Conservation (phyloP, 1,140 invertebrate genomes). For the Oreohelix idahoensis region DNA sequence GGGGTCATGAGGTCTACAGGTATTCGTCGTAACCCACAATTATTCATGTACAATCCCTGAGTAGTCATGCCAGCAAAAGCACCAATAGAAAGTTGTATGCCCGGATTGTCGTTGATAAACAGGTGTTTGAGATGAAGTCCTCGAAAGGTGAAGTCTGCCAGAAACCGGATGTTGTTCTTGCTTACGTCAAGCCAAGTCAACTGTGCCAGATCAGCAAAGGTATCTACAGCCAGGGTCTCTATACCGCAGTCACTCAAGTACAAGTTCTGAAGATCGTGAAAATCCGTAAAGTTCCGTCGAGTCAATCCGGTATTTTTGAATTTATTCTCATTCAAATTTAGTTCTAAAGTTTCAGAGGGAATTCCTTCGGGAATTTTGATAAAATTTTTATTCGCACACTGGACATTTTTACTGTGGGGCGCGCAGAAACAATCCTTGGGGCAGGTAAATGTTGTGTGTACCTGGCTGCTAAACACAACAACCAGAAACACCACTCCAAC, state of each 20-base stretch:
- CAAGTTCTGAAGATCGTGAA: conserved; percentile 62
- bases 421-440: conserved; percentile 69
- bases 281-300: conserved; percentile 63
- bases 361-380: conserved; percentile 65
- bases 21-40: conserved; percentile 63
- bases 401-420: conserved; percentile 63
- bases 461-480: conserved; percentile 12
- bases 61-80: conserved; percentile 67
- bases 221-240: conserved; percentile 65
- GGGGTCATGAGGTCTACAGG: conserved; percentile 63
- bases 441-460: conserved; percentile 50
- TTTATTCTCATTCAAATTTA: conserved; percentile 69
- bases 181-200: conserved; percentile 70
- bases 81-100: conserved; percentile 60
- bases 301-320: conserved; percentile 60
- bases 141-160: conserved; percentile 68
- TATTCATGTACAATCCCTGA: conserved; percentile 68
- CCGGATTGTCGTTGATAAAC: conserved; percentile 69
- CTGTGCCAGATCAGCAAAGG: conserved; percentile 65
- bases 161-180: conserved; percentile 66
- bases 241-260: conserved; percentile 70
- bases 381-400: conserved; percentile 66
- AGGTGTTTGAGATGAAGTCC: conserved; percentile 68
- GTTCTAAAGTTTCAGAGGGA: conserved; percentile 63
- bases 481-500: conserved; percentile 24